Base-by-base conservation (phyloP, 1,140 invertebrate genomes). In the Mycetomoellerius zeteki region DNA sequence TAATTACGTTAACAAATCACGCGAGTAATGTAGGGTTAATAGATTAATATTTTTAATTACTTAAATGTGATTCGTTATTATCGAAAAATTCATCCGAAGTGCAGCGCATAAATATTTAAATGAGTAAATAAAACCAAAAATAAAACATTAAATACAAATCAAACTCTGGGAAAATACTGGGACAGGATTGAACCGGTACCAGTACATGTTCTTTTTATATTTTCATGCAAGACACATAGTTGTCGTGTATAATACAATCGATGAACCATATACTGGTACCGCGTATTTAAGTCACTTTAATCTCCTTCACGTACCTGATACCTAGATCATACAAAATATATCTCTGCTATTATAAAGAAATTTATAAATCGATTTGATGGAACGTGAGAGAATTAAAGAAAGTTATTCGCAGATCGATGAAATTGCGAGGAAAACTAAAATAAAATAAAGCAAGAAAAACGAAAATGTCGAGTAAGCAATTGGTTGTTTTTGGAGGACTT, bases 61-160 rank as follows among this genome's bases (percentile, higher is more conserved):
- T 73, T 6, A 30, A 60, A 27, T 47, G 56, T 47, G 56, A 4
- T 30, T 14, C n/a, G 12, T 30, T 33, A 56, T 89, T 76, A 33
- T 86, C 69, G 82, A 47, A n/a, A 3, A 89, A 89, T 65, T 80
- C 54, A 77, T 89, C 71, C 88, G 71, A 75, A 65, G 69, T 52
- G 62, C 54, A 50, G 30, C 58, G 27, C 24, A 33, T 56, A 30
- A 69, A 82, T 73, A 58, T 73, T 37, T 56, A 5, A 27, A 75
- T 50, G 30, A 73, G 5, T 71, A 71, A 24, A 58, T 2, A 30
- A n/a, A 82, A 82, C 52, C 12, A 37, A 81, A 71, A 71, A 6
- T 65, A 71, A 81, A 62, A 84, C 7, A 24, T 12, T 43, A 10
- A 24, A 19, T 72, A 72, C 3, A 82, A 72, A 58, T 81, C 2